Conservation (phyloP, 92 coral and sea anemone species). For the Siderastrea radians region DNA sequence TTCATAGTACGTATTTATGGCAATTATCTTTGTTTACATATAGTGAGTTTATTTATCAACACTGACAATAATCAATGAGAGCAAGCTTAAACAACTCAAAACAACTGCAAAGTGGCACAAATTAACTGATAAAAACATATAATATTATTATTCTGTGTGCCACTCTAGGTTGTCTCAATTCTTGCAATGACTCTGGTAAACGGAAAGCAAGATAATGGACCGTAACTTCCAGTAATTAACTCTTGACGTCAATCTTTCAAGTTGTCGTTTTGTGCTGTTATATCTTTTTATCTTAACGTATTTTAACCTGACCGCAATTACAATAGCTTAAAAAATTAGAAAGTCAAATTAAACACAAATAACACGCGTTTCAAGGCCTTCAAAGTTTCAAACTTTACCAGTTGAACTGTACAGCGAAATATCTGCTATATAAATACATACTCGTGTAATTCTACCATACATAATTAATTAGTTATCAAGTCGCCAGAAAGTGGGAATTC, state of each 20-base stretch:
- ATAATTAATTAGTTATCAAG: neutral
- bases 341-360: neutral
- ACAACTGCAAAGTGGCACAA: neutral
- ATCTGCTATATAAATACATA: too few relatives aligned
- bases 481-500: neutral
- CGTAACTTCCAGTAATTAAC: neutral
- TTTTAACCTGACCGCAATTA: neutral
- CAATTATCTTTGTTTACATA: slow-evolving; percentile 12
- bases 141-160: neutral
- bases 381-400: too few relatives aligned
- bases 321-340: neutral
- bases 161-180: neutral
- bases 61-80: neutral
- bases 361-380: neutral
- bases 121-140: neutral
- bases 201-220: neutral
- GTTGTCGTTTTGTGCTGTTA: neutral
- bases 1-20: too few relatives aligned
- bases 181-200: neutral
- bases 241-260: neutral
- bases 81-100: neutral
- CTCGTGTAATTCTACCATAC: neutral
- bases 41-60: neutral
- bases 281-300: neutral
- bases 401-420: too few relatives aligned